Evolutionary conservation across 1,140 invertebrate species (phyloP).

Genomic region (Platorchestia sp.): DNA sequence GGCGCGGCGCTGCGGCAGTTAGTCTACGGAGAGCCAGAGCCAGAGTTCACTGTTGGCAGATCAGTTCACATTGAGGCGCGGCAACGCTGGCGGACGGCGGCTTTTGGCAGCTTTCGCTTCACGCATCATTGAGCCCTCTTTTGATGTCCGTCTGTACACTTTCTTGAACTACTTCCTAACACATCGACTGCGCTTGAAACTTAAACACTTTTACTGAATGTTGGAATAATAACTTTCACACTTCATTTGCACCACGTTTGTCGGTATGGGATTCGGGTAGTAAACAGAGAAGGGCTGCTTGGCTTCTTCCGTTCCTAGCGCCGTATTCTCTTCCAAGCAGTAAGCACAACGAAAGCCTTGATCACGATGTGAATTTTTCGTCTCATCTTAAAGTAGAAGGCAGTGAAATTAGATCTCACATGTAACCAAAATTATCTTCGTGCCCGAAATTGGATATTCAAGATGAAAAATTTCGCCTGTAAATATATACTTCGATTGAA

Average conservation of each 20-base stretch:
- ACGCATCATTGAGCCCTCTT: neutral
- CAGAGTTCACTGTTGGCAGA: neutral
- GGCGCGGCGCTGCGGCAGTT: neutral
- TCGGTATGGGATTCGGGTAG: too few species aligned
- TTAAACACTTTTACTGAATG: neutral
- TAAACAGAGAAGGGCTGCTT: too few species aligned
- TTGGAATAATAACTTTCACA: neutral
- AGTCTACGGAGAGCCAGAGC: neutral
- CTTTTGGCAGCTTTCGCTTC: neutral
- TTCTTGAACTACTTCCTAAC: neutral
- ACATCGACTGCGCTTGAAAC: neutral
- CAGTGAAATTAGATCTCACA: neutral
- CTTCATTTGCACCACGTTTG: too few species aligned
- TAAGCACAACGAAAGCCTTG: neutral
- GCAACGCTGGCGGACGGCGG: neutral
- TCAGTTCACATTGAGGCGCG: neutral
- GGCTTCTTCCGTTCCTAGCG: too few species aligned
- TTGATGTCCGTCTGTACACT: neutral
- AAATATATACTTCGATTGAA: neutral
- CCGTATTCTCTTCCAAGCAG: too few species aligned
- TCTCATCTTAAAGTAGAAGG: neutral
- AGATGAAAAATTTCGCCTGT: neutral
- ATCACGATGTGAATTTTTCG: neutral
- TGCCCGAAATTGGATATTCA: neutral
- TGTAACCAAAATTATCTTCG: neutral